Conservation (phyloP, 2,797 vertebrate genomes). For the Mycteria americana region DNA sequence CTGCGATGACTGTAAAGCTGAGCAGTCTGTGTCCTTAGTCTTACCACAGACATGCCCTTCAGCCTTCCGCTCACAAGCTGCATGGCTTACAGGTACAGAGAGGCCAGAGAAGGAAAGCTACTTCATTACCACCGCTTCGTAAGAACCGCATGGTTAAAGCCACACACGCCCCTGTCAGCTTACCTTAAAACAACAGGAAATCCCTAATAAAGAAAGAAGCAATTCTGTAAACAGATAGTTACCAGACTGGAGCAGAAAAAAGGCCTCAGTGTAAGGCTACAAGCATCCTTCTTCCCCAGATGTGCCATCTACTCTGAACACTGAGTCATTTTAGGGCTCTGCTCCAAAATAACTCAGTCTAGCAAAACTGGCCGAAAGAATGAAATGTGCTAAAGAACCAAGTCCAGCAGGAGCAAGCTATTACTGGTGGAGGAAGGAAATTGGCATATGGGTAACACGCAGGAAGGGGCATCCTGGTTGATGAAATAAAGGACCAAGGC, state of each 20-base stretch:
- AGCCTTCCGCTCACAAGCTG: neutral
- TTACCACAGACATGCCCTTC: neutral
- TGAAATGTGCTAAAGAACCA: neutral
- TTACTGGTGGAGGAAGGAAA: neutral
- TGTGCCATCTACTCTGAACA: neutral
- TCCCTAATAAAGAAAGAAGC: neutral
- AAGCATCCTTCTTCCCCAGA: neutral
- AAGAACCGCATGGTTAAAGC: neutral
- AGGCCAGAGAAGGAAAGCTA: neutral
- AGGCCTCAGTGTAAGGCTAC: neutral
- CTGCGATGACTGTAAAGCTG: accelerated
- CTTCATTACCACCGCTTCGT: neutral
- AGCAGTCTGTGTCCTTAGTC: neutral
- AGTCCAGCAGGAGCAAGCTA: neutral
- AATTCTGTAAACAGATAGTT: neutral
- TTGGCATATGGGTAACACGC: neutral
- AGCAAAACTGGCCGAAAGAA: neutral
- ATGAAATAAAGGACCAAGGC: neutral
- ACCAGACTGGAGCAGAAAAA: neutral
- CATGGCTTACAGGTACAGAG: neutral
- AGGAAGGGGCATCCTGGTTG: neutral
- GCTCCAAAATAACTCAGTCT: neutral
- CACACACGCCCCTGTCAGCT: neutral
- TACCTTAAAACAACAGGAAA: neutral
- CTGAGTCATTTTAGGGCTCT: neutral